A percentile compares a stretch with the other conserved stretches of the same genome.
Conservation (phyloP, 23 tunicate genomes). For the Ciona savignyi region DNA sequence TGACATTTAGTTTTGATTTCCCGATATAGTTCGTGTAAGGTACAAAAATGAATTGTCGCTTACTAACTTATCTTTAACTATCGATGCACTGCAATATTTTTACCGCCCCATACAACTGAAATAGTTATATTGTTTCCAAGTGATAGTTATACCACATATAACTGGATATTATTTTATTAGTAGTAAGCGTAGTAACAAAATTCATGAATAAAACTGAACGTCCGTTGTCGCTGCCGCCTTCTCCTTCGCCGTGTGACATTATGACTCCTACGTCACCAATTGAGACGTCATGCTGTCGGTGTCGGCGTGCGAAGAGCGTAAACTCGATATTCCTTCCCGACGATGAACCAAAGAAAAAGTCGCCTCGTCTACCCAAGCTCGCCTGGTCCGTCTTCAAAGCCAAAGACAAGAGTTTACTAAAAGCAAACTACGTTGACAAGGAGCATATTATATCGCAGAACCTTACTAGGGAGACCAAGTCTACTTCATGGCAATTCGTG, state of each 20-base stretch:
- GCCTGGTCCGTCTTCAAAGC: constrained; percentile 45
- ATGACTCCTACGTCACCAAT: constrained; percentile 26
- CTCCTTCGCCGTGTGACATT: not conserved
- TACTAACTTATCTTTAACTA: too few species aligned
- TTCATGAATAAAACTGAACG: not conserved
- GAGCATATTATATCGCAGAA: not conserved
- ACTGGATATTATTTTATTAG: too few species aligned
- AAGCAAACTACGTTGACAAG: not conserved
- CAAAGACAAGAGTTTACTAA: not conserved
- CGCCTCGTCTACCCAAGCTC: constrained; percentile 55
- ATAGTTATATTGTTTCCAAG: too few species aligned
- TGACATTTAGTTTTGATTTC: too few species aligned
- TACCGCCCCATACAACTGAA: too few species aligned
- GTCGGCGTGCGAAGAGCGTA: constrained; percentile 17
- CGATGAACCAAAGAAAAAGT: constrained; percentile 8
- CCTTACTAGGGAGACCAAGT: not conserved
- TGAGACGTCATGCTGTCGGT: constrained; percentile 17
- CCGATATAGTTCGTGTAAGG: too few species aligned
- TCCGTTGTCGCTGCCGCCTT: not conserved
- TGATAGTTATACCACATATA: too few species aligned
- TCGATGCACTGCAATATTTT: too few species aligned
- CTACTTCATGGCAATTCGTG: not conserved
- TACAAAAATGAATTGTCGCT: too few species aligned
- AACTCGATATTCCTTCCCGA: constrained; percentile 9
- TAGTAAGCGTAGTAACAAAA: not conserved